A percentile compares a stretch with the other conserved stretches of the same genome.
These are phyloP conservation scores for Ectemnius cavifrons DNA, from an alignment of 2,888 invertebrate genomes.

Conservation along the genomic window DNA sequence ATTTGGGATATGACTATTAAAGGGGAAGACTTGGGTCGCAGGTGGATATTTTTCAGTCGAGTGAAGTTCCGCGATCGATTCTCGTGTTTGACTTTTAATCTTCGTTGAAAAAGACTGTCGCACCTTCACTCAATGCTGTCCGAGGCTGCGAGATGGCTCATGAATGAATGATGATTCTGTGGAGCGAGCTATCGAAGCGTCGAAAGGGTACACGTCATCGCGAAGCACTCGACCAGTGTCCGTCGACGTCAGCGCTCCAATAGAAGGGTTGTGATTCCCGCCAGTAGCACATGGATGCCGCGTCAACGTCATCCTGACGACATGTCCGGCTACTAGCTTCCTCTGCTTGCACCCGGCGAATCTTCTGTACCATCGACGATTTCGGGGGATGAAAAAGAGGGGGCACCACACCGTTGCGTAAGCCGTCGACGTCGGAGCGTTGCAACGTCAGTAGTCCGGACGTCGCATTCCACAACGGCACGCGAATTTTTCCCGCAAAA, in stretches of 20 bases:
- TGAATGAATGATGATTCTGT: no score
- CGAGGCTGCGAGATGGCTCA: no score
- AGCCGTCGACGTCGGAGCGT: conserved; percentile 69
- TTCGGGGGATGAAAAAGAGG: conserved; percentile 47
- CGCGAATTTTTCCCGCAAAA: conserved; percentile 40
- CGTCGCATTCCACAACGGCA: conserved; percentile 66
- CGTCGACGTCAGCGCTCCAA: conserved; percentile 40
- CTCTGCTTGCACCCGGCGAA: conserved; percentile 42
- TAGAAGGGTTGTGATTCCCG: conserved; percentile 23
- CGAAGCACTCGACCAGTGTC: not conserved
- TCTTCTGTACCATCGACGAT: conserved; percentile 36
- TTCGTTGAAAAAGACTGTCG: no score
- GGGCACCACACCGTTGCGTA: conserved; percentile 67
- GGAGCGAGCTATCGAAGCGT: not conserved
- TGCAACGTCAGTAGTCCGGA: conserved; percentile 70
- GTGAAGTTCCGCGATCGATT: no score
- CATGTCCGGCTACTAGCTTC: conserved; percentile 14
- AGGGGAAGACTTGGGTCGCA: no score
- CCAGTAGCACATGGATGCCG: conserved; percentile 27
- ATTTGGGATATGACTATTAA: no score
- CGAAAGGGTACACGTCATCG: conserved; percentile 29
- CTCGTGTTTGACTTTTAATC: no score
- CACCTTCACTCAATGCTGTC: no score
- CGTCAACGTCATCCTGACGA: not conserved
- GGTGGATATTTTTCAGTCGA: no score